Percentiles rank a stretch among this genome's conserved stretches.
Conservation (phyloP, 2,113 vertebrate genomes). For the Pygoscelis antarcticus region DNA sequence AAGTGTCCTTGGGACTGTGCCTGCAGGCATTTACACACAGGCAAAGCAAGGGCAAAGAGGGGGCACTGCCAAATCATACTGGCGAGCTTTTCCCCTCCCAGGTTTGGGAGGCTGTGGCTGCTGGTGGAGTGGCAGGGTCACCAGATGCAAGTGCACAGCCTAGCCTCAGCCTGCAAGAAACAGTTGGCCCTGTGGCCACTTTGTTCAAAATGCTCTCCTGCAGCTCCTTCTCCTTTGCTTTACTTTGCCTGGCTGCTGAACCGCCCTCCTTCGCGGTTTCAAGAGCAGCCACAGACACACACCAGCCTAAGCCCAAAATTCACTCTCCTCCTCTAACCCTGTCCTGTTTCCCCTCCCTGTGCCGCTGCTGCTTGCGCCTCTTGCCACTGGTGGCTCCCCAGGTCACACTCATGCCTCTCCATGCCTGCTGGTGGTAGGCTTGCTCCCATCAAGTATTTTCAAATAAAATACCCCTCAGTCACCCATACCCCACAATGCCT, state of each 20-base stretch:
- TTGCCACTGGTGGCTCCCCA: too few relatives aligned
- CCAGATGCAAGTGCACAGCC: not conserved
- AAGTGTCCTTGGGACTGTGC: not conserved
- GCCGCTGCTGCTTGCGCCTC: accelerated
- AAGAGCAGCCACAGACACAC: not conserved
- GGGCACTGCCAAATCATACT: not conserved
- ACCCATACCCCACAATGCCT: accelerated
- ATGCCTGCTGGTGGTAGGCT: not conserved
- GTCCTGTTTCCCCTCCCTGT: not conserved
- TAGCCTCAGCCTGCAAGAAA: not conserved
- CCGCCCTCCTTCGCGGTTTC: accelerated
- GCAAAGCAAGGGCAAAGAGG: not conserved
- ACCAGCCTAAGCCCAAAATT: not conserved
- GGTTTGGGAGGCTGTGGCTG: not conserved
- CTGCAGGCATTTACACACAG: not conserved
- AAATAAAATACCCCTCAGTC: not conserved
- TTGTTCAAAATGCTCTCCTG: not conserved
- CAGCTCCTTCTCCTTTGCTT: not conserved
- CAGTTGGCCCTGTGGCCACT: not conserved
- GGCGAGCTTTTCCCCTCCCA: not conserved
- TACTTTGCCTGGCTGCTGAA: not conserved
- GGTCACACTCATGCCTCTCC: accelerated
- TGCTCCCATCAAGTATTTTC: not conserved
- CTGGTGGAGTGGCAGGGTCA: not conserved
- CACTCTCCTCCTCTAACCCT: not conserved